Conservation (phyloP, 2,113 vertebrate species). For the Podarcis muralis region DNA sequence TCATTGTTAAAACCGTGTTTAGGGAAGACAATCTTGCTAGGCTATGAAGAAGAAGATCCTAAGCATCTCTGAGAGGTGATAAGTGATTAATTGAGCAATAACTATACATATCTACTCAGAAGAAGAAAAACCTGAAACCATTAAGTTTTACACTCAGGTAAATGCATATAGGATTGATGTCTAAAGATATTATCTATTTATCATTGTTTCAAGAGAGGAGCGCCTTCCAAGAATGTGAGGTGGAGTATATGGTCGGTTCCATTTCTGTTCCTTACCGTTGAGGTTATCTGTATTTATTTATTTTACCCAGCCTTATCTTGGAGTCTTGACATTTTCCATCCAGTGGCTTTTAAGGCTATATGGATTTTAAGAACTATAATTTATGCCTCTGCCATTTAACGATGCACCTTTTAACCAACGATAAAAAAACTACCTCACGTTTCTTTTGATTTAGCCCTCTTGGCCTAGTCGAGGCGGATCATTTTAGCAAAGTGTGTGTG, state of each 20-base stretch:
- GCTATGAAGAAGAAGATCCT: no score
- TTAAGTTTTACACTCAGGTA: background rate
- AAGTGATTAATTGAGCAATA: no score
- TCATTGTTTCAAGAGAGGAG: background rate
- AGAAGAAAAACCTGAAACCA: no score
- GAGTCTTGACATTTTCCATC: slow-evolving; percentile 64
- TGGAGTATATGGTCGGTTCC: background rate
- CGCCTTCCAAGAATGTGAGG: background rate
- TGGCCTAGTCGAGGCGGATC: slow-evolving; percentile 62
- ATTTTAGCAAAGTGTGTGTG: slow-evolving; percentile 51
- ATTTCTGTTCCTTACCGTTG: background rate
- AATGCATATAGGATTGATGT: background rate
- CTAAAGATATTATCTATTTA: background rate
- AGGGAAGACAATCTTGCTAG: no score
- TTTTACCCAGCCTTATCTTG: slow-evolving; percentile 27
- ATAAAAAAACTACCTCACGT: slow-evolving; percentile 59
- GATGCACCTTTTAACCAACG: slow-evolving; percentile 70
- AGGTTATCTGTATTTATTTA: slow-evolving; percentile 33
- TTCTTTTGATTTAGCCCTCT: slow-evolving; percentile 70
- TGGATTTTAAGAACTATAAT: slow-evolving; percentile 74
- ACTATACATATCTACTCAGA: no score
- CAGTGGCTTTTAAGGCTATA: slow-evolving; percentile 62
- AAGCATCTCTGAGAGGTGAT: no score
- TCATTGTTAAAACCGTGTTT: no score
- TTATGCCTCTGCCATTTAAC: slow-evolving; percentile 68